Evolutionary conservation across 2,888 invertebrate genomes (phyloP).

Genomic region (Choreutis nemorana): DNA sequence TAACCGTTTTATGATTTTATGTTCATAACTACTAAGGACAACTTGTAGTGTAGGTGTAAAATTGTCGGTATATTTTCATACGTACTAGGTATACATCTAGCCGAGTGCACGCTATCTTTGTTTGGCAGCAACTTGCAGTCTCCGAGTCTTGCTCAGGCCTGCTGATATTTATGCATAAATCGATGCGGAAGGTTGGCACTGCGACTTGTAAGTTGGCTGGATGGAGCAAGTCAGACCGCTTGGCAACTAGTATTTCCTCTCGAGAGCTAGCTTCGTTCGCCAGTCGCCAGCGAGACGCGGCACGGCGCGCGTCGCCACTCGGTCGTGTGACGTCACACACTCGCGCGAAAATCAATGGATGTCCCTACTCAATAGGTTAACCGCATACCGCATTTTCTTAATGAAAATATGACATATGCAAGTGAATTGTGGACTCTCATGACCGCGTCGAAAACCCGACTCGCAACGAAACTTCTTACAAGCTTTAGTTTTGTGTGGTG

Average conservation of each 20-base stretch:
- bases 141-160: slow-evolving; percentile 10
- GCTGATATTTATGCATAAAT: too few relatives aligned
- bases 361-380: slow-evolving; percentile 44
- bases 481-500: slow-evolving; percentile 48
- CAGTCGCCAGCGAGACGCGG: slow-evolving; percentile 56
- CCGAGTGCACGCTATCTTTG: too few relatives aligned
- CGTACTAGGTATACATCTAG: too few relatives aligned
- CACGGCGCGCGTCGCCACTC: slow-evolving; percentile 56
- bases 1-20: too few relatives aligned
- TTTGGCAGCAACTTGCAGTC: too few relatives aligned
- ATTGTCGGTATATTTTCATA: too few relatives aligned
- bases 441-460: too few relatives aligned
- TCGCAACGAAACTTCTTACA: slow-evolving; percentile 51
- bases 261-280: slow-evolving; percentile 15
- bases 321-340: slow-evolving; percentile 51
- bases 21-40: too few relatives aligned
- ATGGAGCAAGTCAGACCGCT: slow-evolving; percentile 39
- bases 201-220: slow-evolving; percentile 22
- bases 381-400: slow-evolving; percentile 63
- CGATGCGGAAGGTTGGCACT: slow-evolving; percentile 47
- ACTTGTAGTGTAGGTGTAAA: too few relatives aligned
- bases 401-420: slow-evolving; percentile 55
- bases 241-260: slow-evolving; percentile 55
- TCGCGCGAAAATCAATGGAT: slow-evolving; percentile 62
- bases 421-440: slow-evolving; percentile 45